Percentiles rank a stretch among this genome's conserved stretches.
These are phyloP conservation scores for Scolopax rusticola DNA, from an alignment of 2,797 vertebrate genomes.

Conservation along the genomic window DNA sequence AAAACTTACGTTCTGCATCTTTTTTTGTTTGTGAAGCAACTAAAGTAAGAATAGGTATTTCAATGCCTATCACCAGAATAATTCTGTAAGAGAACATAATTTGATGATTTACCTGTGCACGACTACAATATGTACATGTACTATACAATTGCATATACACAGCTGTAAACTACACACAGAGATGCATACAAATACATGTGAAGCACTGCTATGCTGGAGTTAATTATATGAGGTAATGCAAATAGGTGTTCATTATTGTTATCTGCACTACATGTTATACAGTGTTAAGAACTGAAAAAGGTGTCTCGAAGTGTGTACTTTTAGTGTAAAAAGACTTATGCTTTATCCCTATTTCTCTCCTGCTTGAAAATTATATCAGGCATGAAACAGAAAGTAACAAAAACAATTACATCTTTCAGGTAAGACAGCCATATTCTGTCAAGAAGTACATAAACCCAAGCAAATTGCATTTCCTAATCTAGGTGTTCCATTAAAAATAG, in stretches of 20 bases:
- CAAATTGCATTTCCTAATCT: slow-evolving; percentile 51
- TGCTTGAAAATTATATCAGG: slow-evolving; percentile 50
- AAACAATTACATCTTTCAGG: slow-evolving; percentile 42
- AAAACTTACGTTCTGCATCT: not conserved
- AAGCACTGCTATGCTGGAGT: not conserved
- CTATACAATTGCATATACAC: not conserved
- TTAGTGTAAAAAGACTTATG: slow-evolving; percentile 24
- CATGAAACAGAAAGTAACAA: slow-evolving; percentile 36
- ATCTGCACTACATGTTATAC: accelerated
- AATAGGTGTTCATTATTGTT: not conserved
- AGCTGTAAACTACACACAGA: not conserved
- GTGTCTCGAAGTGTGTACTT: not conserved
- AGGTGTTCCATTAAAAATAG: slow-evolving; percentile 54
- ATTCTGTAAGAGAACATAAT: not conserved
- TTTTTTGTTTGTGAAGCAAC: not conserved
- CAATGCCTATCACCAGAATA: not conserved
- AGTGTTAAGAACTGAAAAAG: not conserved
- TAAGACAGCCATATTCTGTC: slow-evolving; percentile 42
- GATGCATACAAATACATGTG: not conserved
- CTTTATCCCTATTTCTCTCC: not conserved
- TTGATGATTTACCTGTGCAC: not conserved
- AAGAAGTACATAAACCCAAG: slow-evolving; percentile 35
- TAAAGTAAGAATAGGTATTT: not conserved
- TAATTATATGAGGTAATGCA: not conserved
- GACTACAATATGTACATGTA: not conserved